Evolutionary conservation across 2,888 invertebrate species (phyloP), one percentile per base, ranked within the genome.

Genomic region (Yponomeuta sedellus): DNA sequence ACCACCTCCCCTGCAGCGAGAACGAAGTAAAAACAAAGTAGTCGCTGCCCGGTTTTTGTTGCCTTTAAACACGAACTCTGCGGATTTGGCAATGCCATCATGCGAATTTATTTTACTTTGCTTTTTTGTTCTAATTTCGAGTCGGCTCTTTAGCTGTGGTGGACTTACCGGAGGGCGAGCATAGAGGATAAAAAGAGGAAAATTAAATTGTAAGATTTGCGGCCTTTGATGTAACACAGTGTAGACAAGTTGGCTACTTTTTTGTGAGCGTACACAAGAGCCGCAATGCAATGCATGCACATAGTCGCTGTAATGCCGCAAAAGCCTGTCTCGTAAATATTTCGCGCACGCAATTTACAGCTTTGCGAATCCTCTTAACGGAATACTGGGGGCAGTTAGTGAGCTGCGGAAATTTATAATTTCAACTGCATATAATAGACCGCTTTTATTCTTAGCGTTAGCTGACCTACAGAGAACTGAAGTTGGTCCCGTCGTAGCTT

Each of bases 311-410:
- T 87, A 85, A 87, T 85, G 85, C 85, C 81, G 78, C 85, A 81
- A 82, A 85, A 81, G 82, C 82, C 83, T 86, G 88, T 87, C 88
- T 88, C 89, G 87, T 90, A 90, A 90, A 89, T 88, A 88, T 88
- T 86, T 86, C 83, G 81, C 75, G 78, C 78, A 86, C 85, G 83
- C 86, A 88, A 90, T 90, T 88, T 88, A 89, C 88, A 80, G 86
- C 86, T 83, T 84, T 84, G 83, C 83, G 84, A 87, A 86, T 88
- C 86, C 88, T 88, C 88, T 89, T 89, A 87, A 87, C 87, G 85
- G 82, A 85, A 85, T 85, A 86, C 83, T 81, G 79, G 81, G 12
- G 83, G 85, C 83, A 85, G 86, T 88, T 86, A 88, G 88, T 86
- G 82, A 82, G 78, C 80, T 76, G 78, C 73, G 81, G 77, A 82